These are phyloP conservation scores for Morus bassanus DNA, from an alignment of 2,797 vertebrate genomes.

Conservation along the genomic window DNA sequence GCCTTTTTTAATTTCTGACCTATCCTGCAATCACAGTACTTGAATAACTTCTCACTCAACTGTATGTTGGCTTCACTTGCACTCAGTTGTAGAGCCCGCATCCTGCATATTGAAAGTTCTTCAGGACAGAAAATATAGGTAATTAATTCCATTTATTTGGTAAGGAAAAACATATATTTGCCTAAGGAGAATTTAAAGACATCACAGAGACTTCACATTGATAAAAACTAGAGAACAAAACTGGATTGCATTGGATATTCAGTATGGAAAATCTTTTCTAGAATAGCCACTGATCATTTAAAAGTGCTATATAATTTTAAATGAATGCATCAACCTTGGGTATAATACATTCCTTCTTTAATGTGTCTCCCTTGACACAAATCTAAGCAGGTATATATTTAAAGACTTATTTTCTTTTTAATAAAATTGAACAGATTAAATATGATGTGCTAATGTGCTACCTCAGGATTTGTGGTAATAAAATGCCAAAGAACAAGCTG, in stretches of 20 bases:
- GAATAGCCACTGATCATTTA: background rate
- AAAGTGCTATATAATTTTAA: background rate
- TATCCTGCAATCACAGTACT: background rate
- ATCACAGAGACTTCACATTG: background rate
- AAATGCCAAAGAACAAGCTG: slow-evolving; percentile 71
- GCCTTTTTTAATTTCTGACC: background rate
- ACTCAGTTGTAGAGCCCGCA: background rate
- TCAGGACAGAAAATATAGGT: background rate
- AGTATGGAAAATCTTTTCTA: background rate
- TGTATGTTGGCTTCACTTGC: background rate
- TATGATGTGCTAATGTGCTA: slow-evolving; percentile 31
- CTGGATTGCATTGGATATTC: background rate
- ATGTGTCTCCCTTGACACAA: background rate
- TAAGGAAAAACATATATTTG: background rate
- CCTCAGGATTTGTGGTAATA: slow-evolving; percentile 63
- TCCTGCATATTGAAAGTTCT: background rate
- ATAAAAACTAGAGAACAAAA: background rate
- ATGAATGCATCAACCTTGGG: background rate
- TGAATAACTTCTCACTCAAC: background rate
- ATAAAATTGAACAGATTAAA: slow-evolving; percentile 61
- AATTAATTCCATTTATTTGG: background rate
- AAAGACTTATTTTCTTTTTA: slow-evolving; percentile 50
- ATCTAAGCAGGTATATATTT: slow-evolving; percentile 28
- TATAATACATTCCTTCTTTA: background rate
- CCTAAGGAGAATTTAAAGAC: background rate